Percentiles rank a stretch among this genome's conserved stretches.
phyloP scores from a whole-genome alignment of 2,113 vertebrate species.

The Carettochelys insculpta region DNA sequence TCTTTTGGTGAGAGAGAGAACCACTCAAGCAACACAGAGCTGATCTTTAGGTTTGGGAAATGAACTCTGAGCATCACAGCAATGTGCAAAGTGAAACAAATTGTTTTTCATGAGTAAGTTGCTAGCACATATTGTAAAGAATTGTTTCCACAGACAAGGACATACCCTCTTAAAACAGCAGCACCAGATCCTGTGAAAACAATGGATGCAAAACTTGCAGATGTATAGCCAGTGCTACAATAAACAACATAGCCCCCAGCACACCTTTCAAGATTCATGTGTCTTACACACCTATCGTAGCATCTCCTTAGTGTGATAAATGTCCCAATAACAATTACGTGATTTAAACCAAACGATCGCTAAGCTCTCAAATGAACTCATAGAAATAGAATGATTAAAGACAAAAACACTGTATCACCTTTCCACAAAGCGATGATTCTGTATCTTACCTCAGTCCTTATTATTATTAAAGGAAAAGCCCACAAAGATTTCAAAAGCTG shows the following conservation, averaged over 20 bases:
- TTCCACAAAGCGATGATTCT: no score
- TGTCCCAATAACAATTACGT: background rate
- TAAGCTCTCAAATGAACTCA: background rate
- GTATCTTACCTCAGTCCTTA: no score
- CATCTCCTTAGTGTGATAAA: background rate
- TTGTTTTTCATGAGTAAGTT: no score
- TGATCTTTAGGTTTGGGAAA: background rate
- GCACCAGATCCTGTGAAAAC: background rate
- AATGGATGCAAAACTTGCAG: background rate
- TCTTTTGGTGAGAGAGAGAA: background rate
- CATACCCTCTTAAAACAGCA: no score
- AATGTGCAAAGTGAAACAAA: background rate
- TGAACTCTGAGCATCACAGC: background rate
- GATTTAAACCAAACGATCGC: background rate
- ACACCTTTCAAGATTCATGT: background rate
- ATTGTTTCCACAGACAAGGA: background rate
- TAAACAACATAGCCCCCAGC: background rate
- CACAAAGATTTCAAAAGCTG: no score
- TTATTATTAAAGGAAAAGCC: no score
- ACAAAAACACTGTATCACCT: no score
- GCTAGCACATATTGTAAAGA: background rate
- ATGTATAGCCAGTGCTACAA: background rate
- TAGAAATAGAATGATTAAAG: background rate
- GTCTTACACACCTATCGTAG: background rate
- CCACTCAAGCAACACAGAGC: background rate